Percentiles rank a stretch among this genome's conserved stretches.
Conservation (phyloP, 2,888 invertebrate genomes). For the Hermodice carunculata region DNA sequence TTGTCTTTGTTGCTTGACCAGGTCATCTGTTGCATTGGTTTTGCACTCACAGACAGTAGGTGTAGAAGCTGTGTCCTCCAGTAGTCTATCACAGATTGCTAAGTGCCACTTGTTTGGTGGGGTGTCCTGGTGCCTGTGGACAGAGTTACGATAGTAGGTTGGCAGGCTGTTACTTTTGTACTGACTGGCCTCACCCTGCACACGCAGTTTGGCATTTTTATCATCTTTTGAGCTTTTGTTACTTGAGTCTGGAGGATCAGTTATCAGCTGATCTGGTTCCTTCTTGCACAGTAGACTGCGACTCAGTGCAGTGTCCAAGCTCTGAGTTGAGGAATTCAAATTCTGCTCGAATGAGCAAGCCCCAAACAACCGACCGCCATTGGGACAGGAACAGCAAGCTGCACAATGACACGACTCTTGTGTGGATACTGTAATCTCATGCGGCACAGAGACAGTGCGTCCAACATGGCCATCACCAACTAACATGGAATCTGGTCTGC, state of each 20-base stretch:
- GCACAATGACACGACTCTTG: slow-evolving; percentile 37
- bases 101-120: slow-evolving; percentile 9
- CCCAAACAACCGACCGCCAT: slow-evolving; percentile 22
- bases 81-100: background rate
- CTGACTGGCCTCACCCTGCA: slow-evolving; percentile 12
- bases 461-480: background rate
- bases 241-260: background rate
- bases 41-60: background rate
- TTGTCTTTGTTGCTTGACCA: background rate
- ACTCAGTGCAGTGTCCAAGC: slow-evolving; percentile 29
- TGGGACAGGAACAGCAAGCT: slow-evolving; percentile 35
- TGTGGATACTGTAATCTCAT: slow-evolving; percentile 11
- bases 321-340: slow-evolving; percentile 22
- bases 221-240: no score
- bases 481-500: background rate
- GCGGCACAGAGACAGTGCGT: slow-evolving; percentile 15
- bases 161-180: slow-evolving; percentile 25
- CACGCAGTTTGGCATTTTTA: no score
- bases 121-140: slow-evolving; percentile 3
- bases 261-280: background rate
- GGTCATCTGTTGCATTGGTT: background rate
- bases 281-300: background rate
- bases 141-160: slow-evolving; percentile 15
- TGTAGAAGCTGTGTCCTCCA: background rate
- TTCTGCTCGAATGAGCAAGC: slow-evolving; percentile 18